Base-by-base conservation (phyloP, 2,888 invertebrate genomes). In the Choristoneura rosaceana region DNA sequence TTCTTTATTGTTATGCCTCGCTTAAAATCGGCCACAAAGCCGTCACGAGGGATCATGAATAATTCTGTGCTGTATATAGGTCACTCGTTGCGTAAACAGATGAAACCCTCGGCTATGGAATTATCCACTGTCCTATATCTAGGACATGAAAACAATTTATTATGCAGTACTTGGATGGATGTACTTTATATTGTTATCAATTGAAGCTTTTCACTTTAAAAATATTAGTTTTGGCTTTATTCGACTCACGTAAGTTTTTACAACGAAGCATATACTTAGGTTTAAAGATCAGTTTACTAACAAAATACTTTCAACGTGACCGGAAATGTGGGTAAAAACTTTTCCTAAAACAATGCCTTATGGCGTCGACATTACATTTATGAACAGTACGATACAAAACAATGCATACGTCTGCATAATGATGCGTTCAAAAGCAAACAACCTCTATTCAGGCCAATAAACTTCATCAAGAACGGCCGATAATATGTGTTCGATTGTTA, bases 401-500 rank as follows among this genome's bases (percentile, higher is more conserved):
- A 82, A 82, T 83, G 79, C 80, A 84, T 81, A 81, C 81, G 81
- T 80, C 82, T 82, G 80, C 82, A 84, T 80, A 80, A 81, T 82
- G 82, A 82, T 79, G 77, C 76, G 79, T 70, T 71, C 75, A 75
- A 74, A 75, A 86, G 91, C 89, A 89, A 92, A 91, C 87, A 91
- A 92, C 90, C 91, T 89, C 84, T 84, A 93, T 89, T 83, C 88
- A 78, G 93, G 84, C 83, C 92, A 90, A 91, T 89, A 92, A 91
- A 91, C 93, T 88, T 82, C 88, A 91, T 88, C 90, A 91, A 90
- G 91, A 90, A 88, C 92, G 81, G 78, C 78, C 84, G 85, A 89
- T 89, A 85, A 85, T 84, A 45, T 84, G 79, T 85, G 84, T 82
- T 83, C 82, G 85, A 89, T 90, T 86, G 85, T 84, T 88, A 85